Conservation (phyloP, 2,113 vertebrate species). For the Chamaea fasciata region DNA sequence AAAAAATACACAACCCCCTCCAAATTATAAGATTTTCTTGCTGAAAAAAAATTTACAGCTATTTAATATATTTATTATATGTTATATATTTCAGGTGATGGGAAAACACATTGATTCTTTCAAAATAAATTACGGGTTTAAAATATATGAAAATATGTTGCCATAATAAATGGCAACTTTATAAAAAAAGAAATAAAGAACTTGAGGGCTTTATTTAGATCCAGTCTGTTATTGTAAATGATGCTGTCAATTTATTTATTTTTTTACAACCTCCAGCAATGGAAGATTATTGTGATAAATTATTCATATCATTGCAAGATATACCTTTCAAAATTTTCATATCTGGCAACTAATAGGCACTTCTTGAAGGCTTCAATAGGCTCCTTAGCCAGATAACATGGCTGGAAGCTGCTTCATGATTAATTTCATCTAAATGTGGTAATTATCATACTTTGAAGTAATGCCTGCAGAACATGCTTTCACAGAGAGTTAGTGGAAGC, state of each 20-base stretch:
- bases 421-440: slow-evolving; percentile 71
- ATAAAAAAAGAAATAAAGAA: neutral
- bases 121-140: neutral
- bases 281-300: slow-evolving; percentile 73
- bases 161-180: neutral
- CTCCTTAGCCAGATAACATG: slow-evolving; percentile 53
- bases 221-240: slow-evolving; percentile 53
- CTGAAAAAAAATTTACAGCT: neutral
- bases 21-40: neutral
- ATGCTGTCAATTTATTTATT: slow-evolving; percentile 49
- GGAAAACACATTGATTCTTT: neutral
- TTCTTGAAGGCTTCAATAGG: slow-evolving; percentile 56
- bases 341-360: slow-evolving; percentile 56
- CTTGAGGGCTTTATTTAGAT: slow-evolving; percentile 35
- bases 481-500: slow-evolving; percentile 42
- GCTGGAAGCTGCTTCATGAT: slow-evolving; percentile 67
- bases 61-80: neutral
- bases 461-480: slow-evolving; percentile 61
- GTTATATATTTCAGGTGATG: neutral
- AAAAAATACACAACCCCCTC: accelerated
- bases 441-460: slow-evolving; percentile 70
- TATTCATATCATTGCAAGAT: slow-evolving; percentile 61
- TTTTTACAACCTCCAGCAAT: slow-evolving; percentile 64
- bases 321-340: slow-evolving; percentile 64
- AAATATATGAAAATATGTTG: neutral